These are phyloP conservation scores for Sphaeridia pumilis DNA, from an alignment of 2,888 invertebrate genomes.

Conservation along the genomic window DNA sequence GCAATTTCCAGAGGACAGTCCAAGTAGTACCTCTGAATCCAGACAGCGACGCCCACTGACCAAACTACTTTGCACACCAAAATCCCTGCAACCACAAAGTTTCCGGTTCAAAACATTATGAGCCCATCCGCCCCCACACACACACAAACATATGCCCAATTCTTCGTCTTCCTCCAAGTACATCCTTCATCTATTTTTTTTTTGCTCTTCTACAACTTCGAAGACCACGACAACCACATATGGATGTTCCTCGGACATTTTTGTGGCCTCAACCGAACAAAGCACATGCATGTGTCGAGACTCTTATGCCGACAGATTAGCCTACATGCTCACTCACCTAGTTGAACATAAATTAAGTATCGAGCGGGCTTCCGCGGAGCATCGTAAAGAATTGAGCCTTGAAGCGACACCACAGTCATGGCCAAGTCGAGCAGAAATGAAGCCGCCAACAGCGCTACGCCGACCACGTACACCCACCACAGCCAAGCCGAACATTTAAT, in stretches of 20 bases:
- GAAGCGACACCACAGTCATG: constrained; percentile 61
- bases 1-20: constrained; percentile 39
- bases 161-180: too few species aligned
- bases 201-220: too few species aligned
- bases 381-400: constrained; percentile 69
- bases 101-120: not conserved
- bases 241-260: too few species aligned
- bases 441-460: constrained; percentile 37
- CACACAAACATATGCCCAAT: too few species aligned
- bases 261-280: too few species aligned
- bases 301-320: too few species aligned
- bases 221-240: too few species aligned
- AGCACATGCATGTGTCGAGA: too few species aligned
- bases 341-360: constrained; percentile 62
- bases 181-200: too few species aligned
- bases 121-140: not conserved
- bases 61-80: constrained; percentile 61
- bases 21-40: constrained; percentile 42
- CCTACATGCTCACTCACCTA: constrained; percentile 52
- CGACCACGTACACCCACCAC: constrained; percentile 48
- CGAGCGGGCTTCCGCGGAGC: constrained; percentile 60
- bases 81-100: constrained; percentile 48
- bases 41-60: constrained; percentile 59
- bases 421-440: constrained; percentile 52
- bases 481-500: constrained; percentile 46